Evolutionary conservation across 2,797 vertebrate genomes (phyloP).

Genomic region (Uromys caudimaculatus): DNA sequence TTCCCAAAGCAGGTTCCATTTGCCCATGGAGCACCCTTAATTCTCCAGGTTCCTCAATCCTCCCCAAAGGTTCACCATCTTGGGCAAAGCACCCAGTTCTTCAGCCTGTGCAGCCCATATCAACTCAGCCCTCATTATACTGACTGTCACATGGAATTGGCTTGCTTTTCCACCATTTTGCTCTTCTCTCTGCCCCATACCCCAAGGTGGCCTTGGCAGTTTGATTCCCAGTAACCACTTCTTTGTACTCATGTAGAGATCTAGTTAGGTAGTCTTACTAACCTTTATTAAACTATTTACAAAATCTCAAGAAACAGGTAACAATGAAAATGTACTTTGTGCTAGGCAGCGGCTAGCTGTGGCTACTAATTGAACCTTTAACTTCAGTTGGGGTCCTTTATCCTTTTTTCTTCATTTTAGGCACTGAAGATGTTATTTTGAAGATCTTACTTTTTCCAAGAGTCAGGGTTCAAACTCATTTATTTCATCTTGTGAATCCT

Average conservation of each 20-base stretch:
- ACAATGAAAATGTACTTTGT: neutral
- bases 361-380: neutral
- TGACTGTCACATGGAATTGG: neutral
- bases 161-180: neutral
- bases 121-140: neutral
- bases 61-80: too few species aligned
- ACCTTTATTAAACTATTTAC: neutral
- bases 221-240: too few species aligned
- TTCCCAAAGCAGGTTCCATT: neutral
- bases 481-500: neutral
- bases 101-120: too few species aligned
- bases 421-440: neutral
- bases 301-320: neutral
- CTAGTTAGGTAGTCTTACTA: too few species aligned
- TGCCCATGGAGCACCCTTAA: too few species aligned
- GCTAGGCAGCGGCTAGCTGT: neutral
- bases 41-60: too few species aligned
- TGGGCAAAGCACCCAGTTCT: too few species aligned
- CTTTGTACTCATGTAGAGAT: neutral
- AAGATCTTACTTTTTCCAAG: neutral
- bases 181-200: neutral
- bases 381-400: neutral
- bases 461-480: neutral
- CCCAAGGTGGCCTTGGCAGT: neutral
- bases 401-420: neutral